These are phyloP conservation scores for Callionymus lyra DNA, from an alignment of 2,113 vertebrate genomes.

Conservation along the genomic window DNA sequence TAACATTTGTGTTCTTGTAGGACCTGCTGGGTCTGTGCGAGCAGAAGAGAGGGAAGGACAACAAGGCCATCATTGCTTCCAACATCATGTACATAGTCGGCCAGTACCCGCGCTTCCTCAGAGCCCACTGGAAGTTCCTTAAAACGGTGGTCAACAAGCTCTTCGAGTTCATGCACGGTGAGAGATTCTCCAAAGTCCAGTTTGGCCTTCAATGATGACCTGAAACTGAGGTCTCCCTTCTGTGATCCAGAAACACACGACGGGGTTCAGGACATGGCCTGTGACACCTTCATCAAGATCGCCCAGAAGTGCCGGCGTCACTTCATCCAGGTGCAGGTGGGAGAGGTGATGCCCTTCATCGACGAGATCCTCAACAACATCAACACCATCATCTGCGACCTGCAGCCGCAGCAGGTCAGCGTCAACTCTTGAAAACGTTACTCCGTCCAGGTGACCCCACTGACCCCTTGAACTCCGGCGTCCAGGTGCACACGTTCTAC, in stretches of 20 bases:
- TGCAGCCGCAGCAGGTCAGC: conserved; percentile 93
- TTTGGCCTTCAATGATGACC: background rate
- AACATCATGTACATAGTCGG: conserved; percentile 99
- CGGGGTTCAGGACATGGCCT: conserved; percentile 98
- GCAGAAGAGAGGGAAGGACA: conserved; percentile 98
- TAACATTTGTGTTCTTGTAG: conserved; percentile 47
- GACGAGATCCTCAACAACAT: conserved; percentile 98
- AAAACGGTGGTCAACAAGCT: conserved; percentile 98
- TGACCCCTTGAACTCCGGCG: background rate
- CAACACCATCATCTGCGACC: conserved; percentile 98
- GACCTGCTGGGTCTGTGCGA: conserved; percentile 96
- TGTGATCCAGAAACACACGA: conserved; percentile 85
- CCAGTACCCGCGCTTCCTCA: conserved; percentile 93
- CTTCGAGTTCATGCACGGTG: conserved; percentile 99
- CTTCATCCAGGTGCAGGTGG: conserved; percentile 97
- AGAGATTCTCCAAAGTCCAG: conserved; percentile 21
- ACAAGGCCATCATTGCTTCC: conserved; percentile 98
- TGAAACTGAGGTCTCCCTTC: background rate
- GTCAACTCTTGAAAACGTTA: too few species aligned
- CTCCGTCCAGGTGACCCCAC: background rate
- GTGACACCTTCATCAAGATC: conserved; percentile 98
- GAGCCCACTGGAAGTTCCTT: conserved; percentile 98
- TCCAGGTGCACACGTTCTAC: conserved; percentile 91
- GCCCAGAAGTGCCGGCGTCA: conserved; percentile 97
- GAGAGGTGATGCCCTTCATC: conserved; percentile 98